phyloP scores from a whole-genome alignment of 2,888 invertebrate genomes.

The Stenolophus ochropezus region DNA sequence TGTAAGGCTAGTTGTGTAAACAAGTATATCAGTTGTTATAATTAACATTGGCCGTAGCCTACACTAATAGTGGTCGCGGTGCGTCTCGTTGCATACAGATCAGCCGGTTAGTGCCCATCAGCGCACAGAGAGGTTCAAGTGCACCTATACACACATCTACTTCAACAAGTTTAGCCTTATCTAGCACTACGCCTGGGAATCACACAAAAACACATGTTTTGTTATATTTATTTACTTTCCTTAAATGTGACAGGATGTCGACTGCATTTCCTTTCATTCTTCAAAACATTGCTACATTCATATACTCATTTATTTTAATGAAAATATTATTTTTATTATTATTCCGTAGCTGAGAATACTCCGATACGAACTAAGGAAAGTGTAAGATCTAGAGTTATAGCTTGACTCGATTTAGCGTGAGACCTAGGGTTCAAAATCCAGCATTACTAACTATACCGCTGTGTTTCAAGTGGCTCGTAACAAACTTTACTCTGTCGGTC shows the following conservation, averaged over 20 bases:
- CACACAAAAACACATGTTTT: not conserved
- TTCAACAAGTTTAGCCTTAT: not conserved
- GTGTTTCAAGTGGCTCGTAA: no score
- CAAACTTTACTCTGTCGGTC: no score
- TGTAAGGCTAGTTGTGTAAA: constrained; percentile 26
- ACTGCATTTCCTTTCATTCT: not conserved
- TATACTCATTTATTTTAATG: no score
- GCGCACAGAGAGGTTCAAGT: not conserved
- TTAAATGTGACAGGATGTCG: not conserved
- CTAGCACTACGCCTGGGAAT: not conserved
- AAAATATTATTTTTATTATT: no score
- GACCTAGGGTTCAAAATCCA: no score
- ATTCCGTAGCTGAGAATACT: no score
- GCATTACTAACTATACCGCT: no score
- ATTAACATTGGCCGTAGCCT: constrained; percentile 41
- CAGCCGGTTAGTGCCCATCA: not conserved
- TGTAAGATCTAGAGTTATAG: no score
- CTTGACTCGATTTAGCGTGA: no score
- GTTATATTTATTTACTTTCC: not conserved
- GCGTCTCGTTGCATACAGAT: constrained; percentile 33
- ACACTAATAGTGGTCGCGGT: constrained; percentile 20
- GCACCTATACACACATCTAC: not conserved
- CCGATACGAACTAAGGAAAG: no score
- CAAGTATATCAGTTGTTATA: constrained; percentile 13
- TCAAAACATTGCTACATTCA: no score